Base-by-base conservation (phyloP, 2,113 vertebrate species). In the Narcine bancroftii region DNA sequence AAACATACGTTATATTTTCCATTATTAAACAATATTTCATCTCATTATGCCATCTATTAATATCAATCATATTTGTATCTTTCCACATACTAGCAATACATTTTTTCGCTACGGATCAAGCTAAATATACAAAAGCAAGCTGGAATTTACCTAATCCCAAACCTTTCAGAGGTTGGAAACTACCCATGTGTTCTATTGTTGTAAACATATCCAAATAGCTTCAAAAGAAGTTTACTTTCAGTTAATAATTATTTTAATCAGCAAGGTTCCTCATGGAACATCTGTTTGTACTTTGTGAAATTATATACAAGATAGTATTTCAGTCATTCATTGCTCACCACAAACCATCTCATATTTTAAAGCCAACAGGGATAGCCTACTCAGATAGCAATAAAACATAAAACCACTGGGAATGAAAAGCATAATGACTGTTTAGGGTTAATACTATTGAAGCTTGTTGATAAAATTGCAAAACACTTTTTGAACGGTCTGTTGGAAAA, bases 221-320 rank as follows among this genome's bases (percentile, higher is more conserved):
- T 63, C 56, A 19, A 36, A 87, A 87, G 36, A 36, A 87, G 13
- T 53, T 83, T 53, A 29, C 29, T 83, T 50, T 33, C 81, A 36
- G 53, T 21, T 85, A 56, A 85, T 85, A 17, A 53, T 60, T 87
- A 36, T 85, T 87, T 17, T 39, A 11, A 21, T 63, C 81, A 87
- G 81, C 19, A 36, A 63, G n/a, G 15, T 39, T 36, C 6, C 6
- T 87, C 19, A 63, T n/a, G 36, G 81, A 63, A 87, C 81, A 87
- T 87, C 45, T 87, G 81, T 63, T 87, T 60, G 29, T 87, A 36
- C 81, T 87, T 87, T 87, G 53, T 33, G 60, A 87, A 87, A 87
- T 36, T 87, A 83, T 83, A 33, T 83, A n/a, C 53, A 56, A 15
- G 26, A 56, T 87, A n/a, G 53, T 36, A 6, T 87, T 87, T 39